Percentiles rank a stretch among this genome's conserved stretches.
These are phyloP conservation scores for Drosophila pseudoananassae DNA, from an alignment of 1,140 invertebrate genomes.

Conservation along the genomic window DNA sequence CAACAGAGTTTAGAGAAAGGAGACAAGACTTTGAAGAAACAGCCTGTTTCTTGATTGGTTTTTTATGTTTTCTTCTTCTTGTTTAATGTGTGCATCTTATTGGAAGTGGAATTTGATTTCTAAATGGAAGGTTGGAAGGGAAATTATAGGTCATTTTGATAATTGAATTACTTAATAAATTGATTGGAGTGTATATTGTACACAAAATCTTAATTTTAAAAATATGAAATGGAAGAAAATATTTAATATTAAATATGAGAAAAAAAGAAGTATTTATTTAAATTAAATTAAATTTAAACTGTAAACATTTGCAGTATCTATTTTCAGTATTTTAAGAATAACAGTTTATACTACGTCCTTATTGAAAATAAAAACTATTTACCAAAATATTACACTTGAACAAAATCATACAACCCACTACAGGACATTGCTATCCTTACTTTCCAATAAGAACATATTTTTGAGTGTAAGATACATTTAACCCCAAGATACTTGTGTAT, in stretches of 20 bases:
- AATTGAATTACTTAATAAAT: constrained; percentile 22
- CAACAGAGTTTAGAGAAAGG: constrained; percentile 15
- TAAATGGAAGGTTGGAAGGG: background rate
- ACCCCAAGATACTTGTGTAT: background rate
- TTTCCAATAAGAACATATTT: background rate
- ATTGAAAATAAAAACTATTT: no score
- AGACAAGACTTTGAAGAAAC: constrained; percentile 8
- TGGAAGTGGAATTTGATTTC: constrained; percentile 21
- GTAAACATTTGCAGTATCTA: no score
- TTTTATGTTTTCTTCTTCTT: constrained; percentile 13
- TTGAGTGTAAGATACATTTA: background rate
- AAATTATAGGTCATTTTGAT: constrained; percentile 22
- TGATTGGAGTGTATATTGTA: background rate
- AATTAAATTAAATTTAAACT: no score
- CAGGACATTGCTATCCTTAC: background rate
- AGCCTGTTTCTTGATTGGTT: constrained; percentile 5
- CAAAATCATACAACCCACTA: no score
- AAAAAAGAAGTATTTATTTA: no score
- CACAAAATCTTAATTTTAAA: no score
- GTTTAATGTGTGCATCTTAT: background rate
- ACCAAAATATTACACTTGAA: no score
- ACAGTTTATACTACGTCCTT: no score
- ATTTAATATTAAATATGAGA: no score
- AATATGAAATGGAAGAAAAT: no score
- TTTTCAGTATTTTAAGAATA: no score